Evolutionary conservation across 2,797 vertebrate species (phyloP), one percentile per base, ranked within the genome.

Genomic region (Characodon lateralis): DNA sequence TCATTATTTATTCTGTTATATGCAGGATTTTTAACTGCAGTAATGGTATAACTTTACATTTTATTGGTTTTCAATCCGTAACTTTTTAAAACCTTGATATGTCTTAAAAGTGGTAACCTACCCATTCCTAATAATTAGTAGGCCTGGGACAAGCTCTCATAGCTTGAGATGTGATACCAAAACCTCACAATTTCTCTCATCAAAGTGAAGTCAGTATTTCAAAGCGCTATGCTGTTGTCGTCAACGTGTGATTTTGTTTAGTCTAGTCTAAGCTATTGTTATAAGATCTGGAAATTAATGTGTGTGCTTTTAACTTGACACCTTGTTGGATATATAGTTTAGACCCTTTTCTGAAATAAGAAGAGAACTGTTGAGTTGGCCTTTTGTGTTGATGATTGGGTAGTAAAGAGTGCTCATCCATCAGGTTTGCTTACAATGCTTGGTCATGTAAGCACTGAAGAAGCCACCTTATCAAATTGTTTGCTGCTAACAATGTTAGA

Each of bases 71-170:
- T 48, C 2, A 48, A 31, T 61, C 59, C 16, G 58, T 31, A 31
- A 61, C 58, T 18, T 61, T 61, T 61, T 31, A 61, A 61, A 61
- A 61, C 28, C 28, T 61, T 61, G 59, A 61, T 18, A 61, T 61
- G 28, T 61, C 59, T 61, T 61, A 28, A 18, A 31, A 8, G 14
- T 61, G 28, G 59, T 61, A 18, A 31, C 14, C 5, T 61, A 5
- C 26, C 14, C 14, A 61, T 7, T 13, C 13, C 18, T 61, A 18
- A 31, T 61, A 31, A 31, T 31, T 61, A 61, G 59, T 31, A 31
- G 28, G 58, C 12, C 13, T 31, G 58, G 16, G 26, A 61, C 26
- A 61, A 61, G 28, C 28, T 61, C 28, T 18, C 16, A 61, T 18
- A 28, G 61, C 61, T 20, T 16, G 1, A 20, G 28, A 20, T 3